A percentile compares a stretch with the other conserved stretches of the same genome.
These are phyloP conservation scores for Borostomias antarcticus DNA, from an alignment of 2,797 vertebrate species.

Conservation along the genomic window DNA sequence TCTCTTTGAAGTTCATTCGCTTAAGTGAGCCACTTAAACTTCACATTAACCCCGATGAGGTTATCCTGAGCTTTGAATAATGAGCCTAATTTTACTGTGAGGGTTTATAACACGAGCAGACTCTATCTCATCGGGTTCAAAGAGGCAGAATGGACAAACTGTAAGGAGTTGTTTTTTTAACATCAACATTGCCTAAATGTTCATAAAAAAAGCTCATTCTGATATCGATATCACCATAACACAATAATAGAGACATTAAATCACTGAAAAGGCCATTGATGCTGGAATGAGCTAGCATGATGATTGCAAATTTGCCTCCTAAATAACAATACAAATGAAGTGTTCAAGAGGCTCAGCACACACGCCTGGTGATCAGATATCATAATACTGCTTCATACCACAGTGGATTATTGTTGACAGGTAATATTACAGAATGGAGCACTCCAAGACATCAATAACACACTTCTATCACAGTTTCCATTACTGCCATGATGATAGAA, in stretches of 20 bases:
- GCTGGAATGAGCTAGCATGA: neutral
- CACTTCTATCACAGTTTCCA: slow-evolving; percentile 4
- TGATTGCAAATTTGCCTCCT: slow-evolving; percentile 16
- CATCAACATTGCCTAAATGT: too few species aligned
- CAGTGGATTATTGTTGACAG: slow-evolving; percentile 9
- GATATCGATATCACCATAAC: slow-evolving; percentile 1
- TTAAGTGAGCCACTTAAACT: slow-evolving; percentile 40
- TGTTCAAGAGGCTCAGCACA: slow-evolving; percentile 1
- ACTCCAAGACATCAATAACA: slow-evolving; percentile 23
- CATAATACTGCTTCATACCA: slow-evolving; percentile 14
- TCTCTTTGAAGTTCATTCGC: slow-evolving; percentile 47
- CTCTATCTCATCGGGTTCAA: neutral
- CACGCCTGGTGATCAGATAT: neutral
- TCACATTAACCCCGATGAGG: slow-evolving; percentile 34
- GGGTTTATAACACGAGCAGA: slow-evolving; percentile 2
- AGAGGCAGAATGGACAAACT: neutral
- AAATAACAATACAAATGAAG: slow-evolving; percentile 14
- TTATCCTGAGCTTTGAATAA: slow-evolving; percentile 39
- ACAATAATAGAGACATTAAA: neutral
- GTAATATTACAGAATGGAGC: slow-evolving; percentile 4
- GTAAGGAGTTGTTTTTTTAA: neutral
- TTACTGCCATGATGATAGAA: neutral
- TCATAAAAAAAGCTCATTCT: neutral
- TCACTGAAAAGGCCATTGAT: neutral
- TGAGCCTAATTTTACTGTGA: slow-evolving; percentile 18